These are phyloP conservation scores for Beris chalybata DNA, from an alignment of 2,888 invertebrate species.

Conservation along the genomic window DNA sequence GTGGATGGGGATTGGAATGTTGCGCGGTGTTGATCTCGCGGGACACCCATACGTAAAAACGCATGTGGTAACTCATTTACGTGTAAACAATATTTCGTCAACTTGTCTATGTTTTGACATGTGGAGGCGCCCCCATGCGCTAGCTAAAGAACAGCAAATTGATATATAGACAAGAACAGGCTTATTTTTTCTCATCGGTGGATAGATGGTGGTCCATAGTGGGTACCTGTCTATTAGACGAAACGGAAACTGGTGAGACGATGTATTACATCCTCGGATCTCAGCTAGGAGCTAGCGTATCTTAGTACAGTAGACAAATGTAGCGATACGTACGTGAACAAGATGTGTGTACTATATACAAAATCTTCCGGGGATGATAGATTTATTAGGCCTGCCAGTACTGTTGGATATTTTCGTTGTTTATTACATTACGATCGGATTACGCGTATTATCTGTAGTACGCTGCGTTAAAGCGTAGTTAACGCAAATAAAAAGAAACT, in stretches of 20 bases:
- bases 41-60: slow-evolving; percentile 13
- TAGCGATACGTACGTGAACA: slow-evolving; percentile 25
- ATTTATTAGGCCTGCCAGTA: slow-evolving; percentile 38
- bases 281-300: not conserved
- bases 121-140: slow-evolving; percentile 39
- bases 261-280: slow-evolving; percentile 31
- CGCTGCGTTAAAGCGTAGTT: too few relatives aligned
- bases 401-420: slow-evolving; percentile 35
- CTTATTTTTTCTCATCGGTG: slow-evolving; percentile 31
- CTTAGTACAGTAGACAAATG: slow-evolving; percentile 17
- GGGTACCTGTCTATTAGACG: slow-evolving; percentile 32
- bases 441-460: slow-evolving; percentile 4
- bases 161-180: slow-evolving; percentile 25
- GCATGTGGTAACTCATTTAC: slow-evolving; percentile 33
- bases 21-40: too few relatives aligned
- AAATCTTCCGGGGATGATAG: slow-evolving; percentile 37
- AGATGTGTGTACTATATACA: slow-evolving; percentile 29
- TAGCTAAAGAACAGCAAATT: slow-evolving; percentile 28
- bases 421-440: slow-evolving; percentile 32
- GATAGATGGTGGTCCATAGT: slow-evolving; percentile 17
- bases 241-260: slow-evolving; percentile 36
- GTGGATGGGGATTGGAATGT: too few relatives aligned
- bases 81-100: slow-evolving; percentile 40
- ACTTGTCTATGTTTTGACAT: slow-evolving; percentile 40
- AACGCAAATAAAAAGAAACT: too few relatives aligned